A percentile compares a stretch with the other conserved stretches of the same genome.
Conservation (phyloP, 2,113 vertebrate species). For the Tragelaphus strepsiceros region DNA sequence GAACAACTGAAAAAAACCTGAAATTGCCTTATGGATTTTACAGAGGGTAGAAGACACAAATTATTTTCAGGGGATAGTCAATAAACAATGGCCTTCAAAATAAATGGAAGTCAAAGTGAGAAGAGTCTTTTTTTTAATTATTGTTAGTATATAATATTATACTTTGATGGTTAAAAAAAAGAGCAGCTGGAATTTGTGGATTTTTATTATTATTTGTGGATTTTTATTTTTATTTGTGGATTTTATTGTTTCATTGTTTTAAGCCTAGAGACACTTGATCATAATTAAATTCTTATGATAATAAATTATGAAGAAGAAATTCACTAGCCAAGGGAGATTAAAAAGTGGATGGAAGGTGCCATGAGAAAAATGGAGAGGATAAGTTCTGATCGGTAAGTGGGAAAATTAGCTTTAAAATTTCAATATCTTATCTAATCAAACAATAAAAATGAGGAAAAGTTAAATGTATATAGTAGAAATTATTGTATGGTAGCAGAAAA, state of each 20-base stretch:
- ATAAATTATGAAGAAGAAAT: background rate
- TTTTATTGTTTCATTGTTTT: background rate
- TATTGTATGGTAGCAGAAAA: background rate
- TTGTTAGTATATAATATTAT: background rate
- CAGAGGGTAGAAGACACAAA: background rate
- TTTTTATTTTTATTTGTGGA: background rate
- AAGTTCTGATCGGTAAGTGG: background rate
- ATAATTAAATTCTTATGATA: background rate
- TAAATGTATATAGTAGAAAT: background rate
- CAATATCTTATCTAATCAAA: background rate
- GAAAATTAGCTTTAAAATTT: background rate
- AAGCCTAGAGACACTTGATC: background rate
- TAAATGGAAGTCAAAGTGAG: background rate
- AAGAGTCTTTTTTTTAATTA: background rate
- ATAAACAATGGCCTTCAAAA: background rate
- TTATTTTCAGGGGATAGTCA: background rate
- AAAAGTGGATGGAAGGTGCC: background rate
- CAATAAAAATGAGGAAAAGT: background rate
- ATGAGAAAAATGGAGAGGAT: background rate
- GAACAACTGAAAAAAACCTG: background rate
- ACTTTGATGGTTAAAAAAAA: background rate
- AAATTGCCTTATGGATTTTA: background rate
- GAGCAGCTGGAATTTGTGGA: background rate
- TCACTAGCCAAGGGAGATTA: background rate
- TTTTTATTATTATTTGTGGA: background rate